phyloP scores from a whole-genome alignment of 2,888 invertebrate species.

The Cactoblastis cactorum region DNA sequence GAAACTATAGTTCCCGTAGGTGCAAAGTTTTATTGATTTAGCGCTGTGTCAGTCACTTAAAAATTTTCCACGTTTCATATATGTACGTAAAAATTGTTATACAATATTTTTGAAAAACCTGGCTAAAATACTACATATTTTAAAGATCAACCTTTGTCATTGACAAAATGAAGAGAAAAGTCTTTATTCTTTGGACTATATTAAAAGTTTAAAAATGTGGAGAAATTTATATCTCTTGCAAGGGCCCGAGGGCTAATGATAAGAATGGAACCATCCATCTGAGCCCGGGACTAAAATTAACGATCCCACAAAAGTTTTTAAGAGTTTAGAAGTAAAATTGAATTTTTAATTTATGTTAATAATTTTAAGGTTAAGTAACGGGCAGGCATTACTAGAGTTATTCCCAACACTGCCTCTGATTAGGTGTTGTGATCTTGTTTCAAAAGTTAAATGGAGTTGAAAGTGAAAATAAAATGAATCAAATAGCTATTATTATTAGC shows the following conservation, averaged over 20 bases:
- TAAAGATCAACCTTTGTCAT: neutral
- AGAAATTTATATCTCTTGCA: slow-evolving; percentile 13
- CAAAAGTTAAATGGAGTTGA: no score
- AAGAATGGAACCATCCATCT: slow-evolving; percentile 14
- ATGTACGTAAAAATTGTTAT: no score
- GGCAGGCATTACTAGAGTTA: neutral
- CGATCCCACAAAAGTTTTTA: slow-evolving; percentile 21
- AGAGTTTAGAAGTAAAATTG: slow-evolving; percentile 19
- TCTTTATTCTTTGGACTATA: neutral
- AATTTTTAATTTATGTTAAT: slow-evolving; percentile 23
- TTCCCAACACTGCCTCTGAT: neutral
- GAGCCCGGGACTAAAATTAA: slow-evolving; percentile 22
- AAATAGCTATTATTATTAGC: no score
- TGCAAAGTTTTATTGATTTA: no score
- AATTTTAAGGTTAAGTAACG: neutral
- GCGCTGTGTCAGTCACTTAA: no score
- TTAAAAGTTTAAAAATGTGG: slow-evolving; percentile 12
- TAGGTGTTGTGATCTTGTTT: neutral
- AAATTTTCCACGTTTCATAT: no score
- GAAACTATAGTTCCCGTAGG: no score
- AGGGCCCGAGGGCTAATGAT: slow-evolving; percentile 15
- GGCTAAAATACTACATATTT: neutral
- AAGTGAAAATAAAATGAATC: no score
- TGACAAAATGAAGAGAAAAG: neutral
- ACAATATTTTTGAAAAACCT: no score